Evolutionary conservation across 1,140 invertebrate genomes (phyloP).

Genomic region (Amyelois transitella): DNA sequence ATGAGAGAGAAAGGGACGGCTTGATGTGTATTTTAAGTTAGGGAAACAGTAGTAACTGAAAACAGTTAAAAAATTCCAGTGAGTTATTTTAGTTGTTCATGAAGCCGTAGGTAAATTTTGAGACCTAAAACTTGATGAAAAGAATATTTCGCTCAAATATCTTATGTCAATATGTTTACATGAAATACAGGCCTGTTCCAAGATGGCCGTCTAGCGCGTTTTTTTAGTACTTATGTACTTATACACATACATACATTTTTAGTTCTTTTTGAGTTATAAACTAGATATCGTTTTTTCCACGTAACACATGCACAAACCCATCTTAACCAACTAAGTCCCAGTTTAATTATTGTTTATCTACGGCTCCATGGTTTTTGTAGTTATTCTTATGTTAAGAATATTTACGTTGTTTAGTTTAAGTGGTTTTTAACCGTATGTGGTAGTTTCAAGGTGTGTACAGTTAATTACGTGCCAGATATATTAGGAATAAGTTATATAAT

Average conservation of each 20-base stretch:
- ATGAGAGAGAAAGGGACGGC: background rate
- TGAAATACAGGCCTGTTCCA: too few species aligned
- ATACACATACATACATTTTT: too few species aligned
- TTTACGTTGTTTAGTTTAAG: slow-evolving; percentile 44
- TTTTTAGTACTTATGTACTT: too few species aligned
- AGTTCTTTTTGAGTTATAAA: too few species aligned
- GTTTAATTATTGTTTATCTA: background rate
- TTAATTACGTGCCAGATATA: slow-evolving; percentile 57
- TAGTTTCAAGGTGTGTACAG: slow-evolving; percentile 35
- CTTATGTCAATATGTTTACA: background rate
- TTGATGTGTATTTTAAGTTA: background rate
- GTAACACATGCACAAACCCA: background rate
- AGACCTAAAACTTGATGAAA: background rate
- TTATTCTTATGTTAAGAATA: slow-evolving; percentile 71
- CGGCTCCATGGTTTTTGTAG: slow-evolving; percentile 33
- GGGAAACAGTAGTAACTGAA: background rate
- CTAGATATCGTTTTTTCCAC: background rate
- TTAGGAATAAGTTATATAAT: too few species aligned
- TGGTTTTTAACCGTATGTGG: slow-evolving; percentile 23
- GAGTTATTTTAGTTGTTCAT: slow-evolving; percentile 24
- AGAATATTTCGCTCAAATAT: background rate
- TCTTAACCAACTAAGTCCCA: too few species aligned
- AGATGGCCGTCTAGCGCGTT: too few species aligned
- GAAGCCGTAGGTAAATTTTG: background rate
- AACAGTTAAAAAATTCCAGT: slow-evolving; percentile 27